phyloP scores from a whole-genome alignment of 2,888 invertebrate genomes.

The Latrodectus elegans region DNA sequence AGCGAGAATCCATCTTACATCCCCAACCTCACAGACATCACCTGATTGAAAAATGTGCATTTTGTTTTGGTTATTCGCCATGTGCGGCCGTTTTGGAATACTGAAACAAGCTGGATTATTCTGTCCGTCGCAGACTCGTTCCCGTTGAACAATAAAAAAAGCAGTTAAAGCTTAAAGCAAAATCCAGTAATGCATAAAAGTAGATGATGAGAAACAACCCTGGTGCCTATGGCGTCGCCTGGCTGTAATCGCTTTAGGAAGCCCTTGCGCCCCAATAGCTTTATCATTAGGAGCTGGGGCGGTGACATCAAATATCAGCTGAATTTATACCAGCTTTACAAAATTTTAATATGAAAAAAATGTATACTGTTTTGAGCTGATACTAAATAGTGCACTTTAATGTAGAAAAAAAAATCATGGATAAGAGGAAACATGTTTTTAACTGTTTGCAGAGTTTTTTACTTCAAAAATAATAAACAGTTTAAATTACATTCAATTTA shows the following conservation, averaged over 20 bases:
- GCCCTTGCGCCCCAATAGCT: slow-evolving; percentile 19
- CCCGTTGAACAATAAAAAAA: no score
- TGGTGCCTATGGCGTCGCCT: slow-evolving; percentile 20
- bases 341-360: no score
- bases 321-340: no score
- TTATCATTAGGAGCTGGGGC: slow-evolving; percentile 37
- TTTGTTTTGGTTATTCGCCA: neutral
- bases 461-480: no score
- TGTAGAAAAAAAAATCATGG: no score
- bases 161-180: neutral
- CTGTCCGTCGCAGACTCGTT: neutral
- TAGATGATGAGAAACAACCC: slow-evolving; percentile 1
- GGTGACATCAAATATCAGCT: slow-evolving; percentile 26
- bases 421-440: no score
- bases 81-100: neutral
- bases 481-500: no score
- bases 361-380: no score
- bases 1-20: no score
- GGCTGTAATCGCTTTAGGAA: slow-evolving; percentile 30
- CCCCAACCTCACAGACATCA: no score
- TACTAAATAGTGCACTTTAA: no score
- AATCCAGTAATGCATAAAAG: neutral
- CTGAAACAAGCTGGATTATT: neutral
- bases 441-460: no score
- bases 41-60: neutral